Evolutionary conservation across 2,797 vertebrate species (phyloP).

Genomic region (Cyprinodon diabolis): DNA sequence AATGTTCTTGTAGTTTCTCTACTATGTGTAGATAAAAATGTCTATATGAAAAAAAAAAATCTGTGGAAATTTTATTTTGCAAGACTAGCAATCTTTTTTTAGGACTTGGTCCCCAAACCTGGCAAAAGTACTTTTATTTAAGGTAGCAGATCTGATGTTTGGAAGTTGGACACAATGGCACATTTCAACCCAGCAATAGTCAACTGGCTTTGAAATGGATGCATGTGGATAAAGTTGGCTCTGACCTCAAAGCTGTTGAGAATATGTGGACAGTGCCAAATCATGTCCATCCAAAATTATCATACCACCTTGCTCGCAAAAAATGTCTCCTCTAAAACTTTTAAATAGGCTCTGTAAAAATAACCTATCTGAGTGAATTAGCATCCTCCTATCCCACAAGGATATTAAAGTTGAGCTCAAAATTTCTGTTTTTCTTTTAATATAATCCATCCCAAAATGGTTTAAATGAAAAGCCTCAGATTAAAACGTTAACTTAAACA

Average conservation of each 20-base stretch:
- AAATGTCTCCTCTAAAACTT: no score
- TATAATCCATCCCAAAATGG: no score
- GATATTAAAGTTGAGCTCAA: no score
- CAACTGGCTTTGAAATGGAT: not conserved
- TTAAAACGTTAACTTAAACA: no score
- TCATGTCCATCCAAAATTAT: no score
- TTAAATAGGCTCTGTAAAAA: no score
- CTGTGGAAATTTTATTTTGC: slow-evolving; percentile 1
- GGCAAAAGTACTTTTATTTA: not conserved
- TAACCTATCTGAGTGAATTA: no score
- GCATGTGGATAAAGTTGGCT: not conserved
- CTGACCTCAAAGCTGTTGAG: not conserved
- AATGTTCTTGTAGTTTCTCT: slow-evolving; percentile 98
- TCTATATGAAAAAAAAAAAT: slow-evolving; percentile 78
- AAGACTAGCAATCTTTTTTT: not conserved
- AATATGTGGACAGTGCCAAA: not conserved
- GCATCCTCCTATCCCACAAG: no score
- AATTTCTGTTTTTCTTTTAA: no score
- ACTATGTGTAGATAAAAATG: slow-evolving; percentile 94
- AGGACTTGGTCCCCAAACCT: no score
- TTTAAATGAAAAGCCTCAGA: no score
- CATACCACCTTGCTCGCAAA: no score
- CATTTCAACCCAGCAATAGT: not conserved
- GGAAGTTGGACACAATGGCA: not conserved
- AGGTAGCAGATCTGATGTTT: not conserved